These are phyloP conservation scores for Lacerta viridis DNA, from an alignment of 2,797 vertebrate species.

Conservation along the genomic window DNA sequence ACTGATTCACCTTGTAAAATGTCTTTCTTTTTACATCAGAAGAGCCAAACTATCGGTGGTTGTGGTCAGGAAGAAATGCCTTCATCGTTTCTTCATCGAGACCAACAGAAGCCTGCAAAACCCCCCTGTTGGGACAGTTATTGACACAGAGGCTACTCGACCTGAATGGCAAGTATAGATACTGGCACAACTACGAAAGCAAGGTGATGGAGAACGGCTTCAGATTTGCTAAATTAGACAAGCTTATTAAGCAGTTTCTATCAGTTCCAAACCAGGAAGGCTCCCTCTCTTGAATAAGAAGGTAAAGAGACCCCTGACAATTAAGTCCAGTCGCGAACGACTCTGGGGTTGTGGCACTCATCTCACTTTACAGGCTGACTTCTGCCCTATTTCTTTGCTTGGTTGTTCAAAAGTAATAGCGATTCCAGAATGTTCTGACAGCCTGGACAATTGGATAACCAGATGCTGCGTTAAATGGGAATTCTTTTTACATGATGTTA, in stretches of 20 bases:
- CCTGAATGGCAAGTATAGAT: constrained; percentile 68
- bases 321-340: too few species aligned
- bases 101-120: constrained; percentile 60
- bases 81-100: constrained; percentile 62
- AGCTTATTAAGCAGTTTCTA: not conserved
- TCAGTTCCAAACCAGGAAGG: not conserved
- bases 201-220: not conserved
- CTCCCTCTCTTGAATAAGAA: not conserved
- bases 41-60: constrained; percentile 65
- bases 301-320: too few species aligned
- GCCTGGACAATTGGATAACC: not conserved
- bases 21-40: constrained; percentile 3
- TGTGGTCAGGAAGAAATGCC: constrained; percentile 69
- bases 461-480: too few species aligned
- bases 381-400: not conserved
- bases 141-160: constrained; percentile 71
- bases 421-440: not conserved
- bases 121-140: constrained; percentile 71
- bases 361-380: not conserved
- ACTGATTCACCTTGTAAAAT: not conserved
- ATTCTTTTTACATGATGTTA: not conserved
- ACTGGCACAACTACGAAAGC: accelerated
- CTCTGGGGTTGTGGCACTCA: too few species aligned
- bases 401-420: not conserved
- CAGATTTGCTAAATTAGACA: not conserved